These are phyloP conservation scores for Anoplius nigerrimus DNA, from an alignment of 2,888 invertebrate species.

Conservation along the genomic window DNA sequence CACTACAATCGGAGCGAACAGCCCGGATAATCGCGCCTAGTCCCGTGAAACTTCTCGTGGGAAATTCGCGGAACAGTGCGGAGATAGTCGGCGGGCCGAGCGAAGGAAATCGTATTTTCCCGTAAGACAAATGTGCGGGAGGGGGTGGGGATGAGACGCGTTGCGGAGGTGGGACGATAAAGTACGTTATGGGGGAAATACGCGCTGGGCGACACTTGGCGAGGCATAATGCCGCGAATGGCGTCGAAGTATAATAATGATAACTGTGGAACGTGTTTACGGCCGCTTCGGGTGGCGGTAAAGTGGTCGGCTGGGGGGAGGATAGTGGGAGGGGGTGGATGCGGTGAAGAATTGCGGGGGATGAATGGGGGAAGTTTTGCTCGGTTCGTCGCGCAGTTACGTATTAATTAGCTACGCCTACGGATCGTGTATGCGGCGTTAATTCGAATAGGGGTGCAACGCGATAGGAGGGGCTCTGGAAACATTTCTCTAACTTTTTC, in stretches of 20 bases:
- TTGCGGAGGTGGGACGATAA: no score
- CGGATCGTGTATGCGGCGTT: no score
- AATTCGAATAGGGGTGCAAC: no score
- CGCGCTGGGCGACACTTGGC: no score
- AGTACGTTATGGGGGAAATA: no score
- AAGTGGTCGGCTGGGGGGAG: neutral
- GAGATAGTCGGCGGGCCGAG: constrained; percentile 21
- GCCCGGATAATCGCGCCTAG: constrained; percentile 50
- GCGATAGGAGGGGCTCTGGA: no score
- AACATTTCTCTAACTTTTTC: no score
- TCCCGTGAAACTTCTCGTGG: constrained; percentile 46
- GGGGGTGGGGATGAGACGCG: neutral
- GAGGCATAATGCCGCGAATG: constrained; percentile 1
- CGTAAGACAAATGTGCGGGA: neutral
- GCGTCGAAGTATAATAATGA: neutral
- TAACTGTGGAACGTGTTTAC: neutral
- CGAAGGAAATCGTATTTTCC: constrained; percentile 33
- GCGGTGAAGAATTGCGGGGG: no score
- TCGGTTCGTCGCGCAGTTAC: no score
- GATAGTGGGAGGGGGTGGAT: no score
- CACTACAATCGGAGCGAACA: constrained; percentile 47
- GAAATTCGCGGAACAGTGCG: constrained; percentile 39
- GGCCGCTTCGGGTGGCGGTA: neutral
- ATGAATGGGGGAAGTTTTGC: no score
- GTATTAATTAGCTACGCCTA: no score